Evolutionary conservation across 2,888 invertebrate genomes (phyloP), one percentile per base, ranked within the genome.

Genomic region (Diarsia rubi): DNA sequence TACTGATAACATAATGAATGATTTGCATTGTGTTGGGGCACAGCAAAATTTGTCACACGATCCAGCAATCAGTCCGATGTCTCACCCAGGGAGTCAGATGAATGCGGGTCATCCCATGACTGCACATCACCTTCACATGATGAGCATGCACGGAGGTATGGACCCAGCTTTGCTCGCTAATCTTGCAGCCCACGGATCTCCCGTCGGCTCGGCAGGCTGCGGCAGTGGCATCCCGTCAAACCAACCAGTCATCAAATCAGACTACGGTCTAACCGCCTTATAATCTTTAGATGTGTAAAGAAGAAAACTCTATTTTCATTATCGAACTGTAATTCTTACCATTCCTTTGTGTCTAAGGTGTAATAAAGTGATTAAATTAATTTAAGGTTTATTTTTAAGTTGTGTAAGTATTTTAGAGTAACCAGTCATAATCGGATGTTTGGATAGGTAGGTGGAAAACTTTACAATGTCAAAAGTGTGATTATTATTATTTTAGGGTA

Each of bases 211-310:
- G 69, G 93, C 97, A 42, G 95, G 95, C 47, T 96, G 96, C 77
- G 97, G 96, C 42, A 94, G 95, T 11, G 96, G 95, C 57, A 92
- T 96, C 75, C 91, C 95, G 60, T 88, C 89, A 66, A 94, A 91
- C 86, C 97, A 97, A 85, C 96, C 97, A 82, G 97, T 98, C 90
- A 98, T 98, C 90, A 98, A 98, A 95, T 98, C 98, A 88, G 98
- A 98, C 96, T 98, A 98, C 93, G 98, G 98, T 93, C 97, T 99
- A 90, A 98, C 98, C 93, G 97, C 98, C 96, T 96, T 96, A 96
- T 96, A 96, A 96, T 96, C 95, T 89, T 92, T 93, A 94, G 92
- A 93, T 90, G 90, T 95, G 91, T 95, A 94, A 93, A 95, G 91
- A 93, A 93, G 88, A 94, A 91, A 90, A 91, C 94, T 96, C 95